Conservation (phyloP, 2,888 invertebrate genomes). For the Troilus luridus region DNA sequence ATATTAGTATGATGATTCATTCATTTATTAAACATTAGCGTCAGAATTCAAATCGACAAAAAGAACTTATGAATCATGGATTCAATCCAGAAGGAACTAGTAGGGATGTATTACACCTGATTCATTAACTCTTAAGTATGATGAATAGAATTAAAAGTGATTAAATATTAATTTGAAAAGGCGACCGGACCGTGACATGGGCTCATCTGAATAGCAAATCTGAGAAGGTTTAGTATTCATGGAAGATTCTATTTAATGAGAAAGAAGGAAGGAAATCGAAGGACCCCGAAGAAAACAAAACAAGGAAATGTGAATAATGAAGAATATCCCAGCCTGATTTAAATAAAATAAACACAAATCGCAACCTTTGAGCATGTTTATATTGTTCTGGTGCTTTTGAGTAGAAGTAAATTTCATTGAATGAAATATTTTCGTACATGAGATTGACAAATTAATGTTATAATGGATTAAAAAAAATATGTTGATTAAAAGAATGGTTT, state of each 20-base stretch:
- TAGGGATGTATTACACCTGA: too few relatives aligned
- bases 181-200: not conserved
- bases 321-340: not conserved
- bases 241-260: not conserved
- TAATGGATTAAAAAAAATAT: too few relatives aligned
- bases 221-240: not conserved
- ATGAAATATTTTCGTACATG: not conserved
- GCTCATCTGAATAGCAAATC: conserved; percentile 29
- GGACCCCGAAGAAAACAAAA: not conserved
- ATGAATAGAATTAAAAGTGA: not conserved
- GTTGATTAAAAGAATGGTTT: too few relatives aligned
- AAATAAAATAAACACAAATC: not conserved
- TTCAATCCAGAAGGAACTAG: too few relatives aligned
- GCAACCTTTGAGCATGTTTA: not conserved
- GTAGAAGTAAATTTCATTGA: too few relatives aligned
- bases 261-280: not conserved
- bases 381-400: too few relatives aligned
- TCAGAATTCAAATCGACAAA: too few relatives aligned
- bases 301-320: not conserved
- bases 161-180: not conserved
- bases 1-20: too few relatives aligned
- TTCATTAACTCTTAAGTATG: too few relatives aligned
- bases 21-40: too few relatives aligned
- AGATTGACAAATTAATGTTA: too few relatives aligned
- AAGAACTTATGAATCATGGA: too few relatives aligned